phyloP scores from a whole-genome alignment of 2,888 invertebrate species.

The Stenichneumon culpator region DNA sequence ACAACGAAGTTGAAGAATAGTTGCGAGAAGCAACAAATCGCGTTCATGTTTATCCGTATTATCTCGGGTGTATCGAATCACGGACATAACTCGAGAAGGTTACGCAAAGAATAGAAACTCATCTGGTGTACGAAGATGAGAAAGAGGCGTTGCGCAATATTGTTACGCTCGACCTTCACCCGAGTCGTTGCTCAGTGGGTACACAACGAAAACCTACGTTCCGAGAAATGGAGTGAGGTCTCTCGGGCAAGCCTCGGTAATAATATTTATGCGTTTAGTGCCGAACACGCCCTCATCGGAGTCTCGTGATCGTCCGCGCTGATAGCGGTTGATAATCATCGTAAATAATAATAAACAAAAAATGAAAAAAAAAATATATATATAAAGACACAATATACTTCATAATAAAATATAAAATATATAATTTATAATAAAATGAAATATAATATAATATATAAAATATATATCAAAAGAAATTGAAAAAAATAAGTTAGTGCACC shows the following conservation, averaged over 20 bases:
- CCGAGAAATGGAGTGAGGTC: constrained; percentile 11
- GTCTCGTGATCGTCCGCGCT: background rate
- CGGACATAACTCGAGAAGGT: background rate
- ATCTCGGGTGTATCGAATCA: background rate
- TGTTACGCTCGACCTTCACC: constrained; percentile 46
- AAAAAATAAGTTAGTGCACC: background rate
- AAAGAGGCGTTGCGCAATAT: constrained; percentile 38
- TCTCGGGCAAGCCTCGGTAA: constrained; percentile 5
- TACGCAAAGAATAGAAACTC: constrained; percentile 22
- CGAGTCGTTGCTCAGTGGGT: constrained; percentile 15
- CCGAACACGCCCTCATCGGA: constrained; percentile 4
- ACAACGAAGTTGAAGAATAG: background rate
- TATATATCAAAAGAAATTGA: too few species aligned
- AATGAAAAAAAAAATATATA: background rate
- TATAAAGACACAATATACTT: background rate
- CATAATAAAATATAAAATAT: background rate
- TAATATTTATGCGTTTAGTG: constrained; percentile 19
- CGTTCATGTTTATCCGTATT: background rate
- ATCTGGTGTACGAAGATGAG: constrained; percentile 6
- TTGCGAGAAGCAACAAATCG: background rate
- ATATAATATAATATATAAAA: background rate
- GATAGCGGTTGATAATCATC: background rate
- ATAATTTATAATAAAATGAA: background rate
- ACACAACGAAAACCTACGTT: constrained; percentile 20
- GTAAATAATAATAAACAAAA: background rate